A percentile compares a stretch with the other conserved stretches of the same genome.
These are phyloP conservation scores for Steatornis caripensis DNA, from an alignment of 2,113 vertebrate species.

Conservation along the genomic window DNA sequence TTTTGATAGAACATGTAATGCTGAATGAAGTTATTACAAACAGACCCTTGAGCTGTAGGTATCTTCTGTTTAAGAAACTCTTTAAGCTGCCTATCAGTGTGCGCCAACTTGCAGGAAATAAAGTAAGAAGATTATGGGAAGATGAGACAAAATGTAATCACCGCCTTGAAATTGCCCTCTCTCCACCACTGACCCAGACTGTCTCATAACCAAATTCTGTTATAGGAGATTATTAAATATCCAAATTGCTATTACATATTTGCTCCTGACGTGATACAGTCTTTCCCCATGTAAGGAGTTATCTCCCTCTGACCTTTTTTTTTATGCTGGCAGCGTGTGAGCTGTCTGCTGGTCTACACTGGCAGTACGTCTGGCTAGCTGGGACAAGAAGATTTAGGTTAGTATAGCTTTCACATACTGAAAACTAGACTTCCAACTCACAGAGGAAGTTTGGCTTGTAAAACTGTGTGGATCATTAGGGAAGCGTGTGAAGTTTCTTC, in stretches of 20 bases:
- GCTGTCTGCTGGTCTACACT: not conserved
- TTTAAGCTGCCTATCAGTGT: not conserved
- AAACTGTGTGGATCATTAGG: not conserved
- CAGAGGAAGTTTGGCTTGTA: not conserved
- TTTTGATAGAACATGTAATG: not conserved
- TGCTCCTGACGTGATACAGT: not conserved
- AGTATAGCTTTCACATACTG: not conserved
- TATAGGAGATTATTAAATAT: not conserved
- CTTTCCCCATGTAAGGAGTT: not conserved
- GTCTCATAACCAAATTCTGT: not conserved
- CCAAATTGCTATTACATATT: not conserved
- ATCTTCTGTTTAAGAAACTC: not conserved
- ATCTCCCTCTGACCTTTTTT: not conserved
- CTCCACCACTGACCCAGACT: not conserved
- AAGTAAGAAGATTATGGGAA: not conserved
- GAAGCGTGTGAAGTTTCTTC: not conserved
- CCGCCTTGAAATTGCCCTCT: not conserved
- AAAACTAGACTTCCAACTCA: not conserved
- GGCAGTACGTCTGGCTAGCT: not conserved
- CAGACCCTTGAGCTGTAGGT: not conserved
- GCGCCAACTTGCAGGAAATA: not conserved
- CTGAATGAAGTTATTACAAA: not conserved
- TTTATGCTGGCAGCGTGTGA: not conserved
- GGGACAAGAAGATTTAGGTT: not conserved
- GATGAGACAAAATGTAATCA: not conserved